Base-by-base conservation (phyloP, 1,140 invertebrate genomes). In the Pseudomyrmex concolor region DNA sequence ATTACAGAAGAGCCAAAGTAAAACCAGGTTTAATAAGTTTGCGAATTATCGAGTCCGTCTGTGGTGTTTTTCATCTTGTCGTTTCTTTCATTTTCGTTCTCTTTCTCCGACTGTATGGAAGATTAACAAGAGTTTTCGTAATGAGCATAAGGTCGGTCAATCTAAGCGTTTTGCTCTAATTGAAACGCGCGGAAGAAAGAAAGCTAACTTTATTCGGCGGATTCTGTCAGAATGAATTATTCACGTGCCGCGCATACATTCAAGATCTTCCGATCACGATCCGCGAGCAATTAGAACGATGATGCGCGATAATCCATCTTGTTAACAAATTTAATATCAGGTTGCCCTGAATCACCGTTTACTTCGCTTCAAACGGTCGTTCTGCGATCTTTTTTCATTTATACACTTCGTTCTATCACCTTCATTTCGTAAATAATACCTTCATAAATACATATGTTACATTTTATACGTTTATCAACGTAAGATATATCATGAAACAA, bases 51-150 rank as follows among this genome's bases (percentile, higher is more conserved):
- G 43, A 64, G 62, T 4, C 50, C 13, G 45, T 66, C 51, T 48
- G 17, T 63, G 50, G 12, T 54, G 10, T 9, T 54, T 48, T 48
- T 78, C 15, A 68, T 57, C 34, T 48, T 43, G 7, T 34, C 5
- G 34, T 34, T 34, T 34, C 34, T 34, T 34, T 7, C 5, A 34
- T 34, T 5, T 34, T 34, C 7, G 34, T 34, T 34, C 10, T 57
- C 15, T 57, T 55, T 76, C 43, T 10, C 34, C 17, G n/a, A 9
- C 48, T 82, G 22, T n/a, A 50, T 13, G 50, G 17, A 64, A 48
- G 50, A 76, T 76, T 34, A 83, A 83, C 71, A 48, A 76, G 60
- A 76, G 19, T 64, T 83, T 83, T 76, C n/a, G 19, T 64, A 76
- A 76, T 25, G 60, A 82, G 51, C 25, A 34, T 13, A 2, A 76